A percentile compares a stretch with the other conserved stretches of the same genome.
phyloP scores from a whole-genome alignment of 2,113 vertebrate genomes.

The Pardalotus punctatus region DNA sequence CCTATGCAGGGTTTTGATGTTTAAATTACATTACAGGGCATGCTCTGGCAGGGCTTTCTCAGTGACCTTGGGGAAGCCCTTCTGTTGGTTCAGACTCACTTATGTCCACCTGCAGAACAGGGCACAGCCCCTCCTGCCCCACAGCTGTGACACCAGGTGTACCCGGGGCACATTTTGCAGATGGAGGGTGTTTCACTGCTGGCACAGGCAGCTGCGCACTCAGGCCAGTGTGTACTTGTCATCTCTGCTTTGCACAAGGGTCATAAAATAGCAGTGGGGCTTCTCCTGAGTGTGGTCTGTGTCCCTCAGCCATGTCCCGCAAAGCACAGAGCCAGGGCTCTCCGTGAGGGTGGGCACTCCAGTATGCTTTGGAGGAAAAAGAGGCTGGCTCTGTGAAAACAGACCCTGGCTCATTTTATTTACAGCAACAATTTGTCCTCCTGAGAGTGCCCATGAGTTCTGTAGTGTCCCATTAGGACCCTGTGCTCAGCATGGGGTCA shows the following conservation, averaged over 20 bases:
- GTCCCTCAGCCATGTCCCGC: accelerated
- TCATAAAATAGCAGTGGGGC: background rate
- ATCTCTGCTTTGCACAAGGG: accelerated
- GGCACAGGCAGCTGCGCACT: background rate
- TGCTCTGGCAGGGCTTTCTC: background rate
- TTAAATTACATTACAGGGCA: background rate
- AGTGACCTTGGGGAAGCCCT: background rate
- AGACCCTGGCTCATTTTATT: background rate
- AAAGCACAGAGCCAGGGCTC: background rate
- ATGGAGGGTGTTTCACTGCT: background rate
- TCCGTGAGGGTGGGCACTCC: background rate
- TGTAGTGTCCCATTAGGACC: background rate
- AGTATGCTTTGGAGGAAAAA: background rate
- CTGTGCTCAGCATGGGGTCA: background rate
- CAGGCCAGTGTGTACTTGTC: background rate
- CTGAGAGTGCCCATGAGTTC: background rate
- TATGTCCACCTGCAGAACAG: background rate
- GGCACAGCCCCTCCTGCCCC: background rate
- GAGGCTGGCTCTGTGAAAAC: background rate
- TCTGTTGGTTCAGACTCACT: accelerated
- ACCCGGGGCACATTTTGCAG: background rate
- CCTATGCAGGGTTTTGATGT: background rate
- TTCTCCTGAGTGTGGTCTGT: background rate
- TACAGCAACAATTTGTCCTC: background rate
- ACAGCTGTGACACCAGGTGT: accelerated